Percentiles rank a stretch among this genome's conserved stretches.
phyloP scores from a whole-genome alignment of 35 echinoderm and acorn worm species.

The Patiria miniata region DNA sequence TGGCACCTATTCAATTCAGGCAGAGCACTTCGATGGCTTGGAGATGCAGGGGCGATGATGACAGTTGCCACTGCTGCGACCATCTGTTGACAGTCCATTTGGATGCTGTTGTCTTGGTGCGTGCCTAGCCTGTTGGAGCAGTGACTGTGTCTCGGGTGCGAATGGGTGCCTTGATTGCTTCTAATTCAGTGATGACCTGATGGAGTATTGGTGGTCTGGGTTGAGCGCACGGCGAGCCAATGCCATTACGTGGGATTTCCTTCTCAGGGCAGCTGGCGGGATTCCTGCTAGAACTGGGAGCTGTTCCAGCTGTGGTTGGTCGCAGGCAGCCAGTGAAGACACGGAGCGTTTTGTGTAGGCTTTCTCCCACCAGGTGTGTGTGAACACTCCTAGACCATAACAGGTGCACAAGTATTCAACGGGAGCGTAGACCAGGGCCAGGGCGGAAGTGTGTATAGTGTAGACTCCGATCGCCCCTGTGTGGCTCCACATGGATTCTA shows the following conservation, averaged over 20 bases:
- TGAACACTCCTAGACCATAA: too few species aligned
- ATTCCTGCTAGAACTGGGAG: not conserved
- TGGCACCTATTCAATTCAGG: too few species aligned
- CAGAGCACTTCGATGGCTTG: not conserved
- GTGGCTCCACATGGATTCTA: too few species aligned
- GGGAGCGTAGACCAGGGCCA: too few species aligned
- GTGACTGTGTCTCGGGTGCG: not conserved
- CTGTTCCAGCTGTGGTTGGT: too few species aligned
- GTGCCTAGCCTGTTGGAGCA: conserved; percentile 11
- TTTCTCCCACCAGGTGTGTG: too few species aligned
- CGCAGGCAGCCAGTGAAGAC: too few species aligned
- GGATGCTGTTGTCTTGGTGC: not conserved
- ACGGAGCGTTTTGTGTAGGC: too few species aligned
- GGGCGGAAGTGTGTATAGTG: too few species aligned
- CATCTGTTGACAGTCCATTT: not conserved
- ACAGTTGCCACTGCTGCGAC: conserved; percentile 11
- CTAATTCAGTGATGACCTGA: conserved; percentile 2
- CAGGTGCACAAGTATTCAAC: too few species aligned
- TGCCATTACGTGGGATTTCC: not conserved
- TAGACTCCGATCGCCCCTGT: too few species aligned
- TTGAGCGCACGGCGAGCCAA: conserved; percentile 9
- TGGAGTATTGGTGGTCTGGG: conserved; percentile 23
- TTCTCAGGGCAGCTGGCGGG: not conserved
- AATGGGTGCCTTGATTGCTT: not conserved
- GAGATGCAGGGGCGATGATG: conserved; percentile 6